phyloP scores from a whole-genome alignment of 2,797 vertebrate species.

The Phataginus tricuspis region DNA sequence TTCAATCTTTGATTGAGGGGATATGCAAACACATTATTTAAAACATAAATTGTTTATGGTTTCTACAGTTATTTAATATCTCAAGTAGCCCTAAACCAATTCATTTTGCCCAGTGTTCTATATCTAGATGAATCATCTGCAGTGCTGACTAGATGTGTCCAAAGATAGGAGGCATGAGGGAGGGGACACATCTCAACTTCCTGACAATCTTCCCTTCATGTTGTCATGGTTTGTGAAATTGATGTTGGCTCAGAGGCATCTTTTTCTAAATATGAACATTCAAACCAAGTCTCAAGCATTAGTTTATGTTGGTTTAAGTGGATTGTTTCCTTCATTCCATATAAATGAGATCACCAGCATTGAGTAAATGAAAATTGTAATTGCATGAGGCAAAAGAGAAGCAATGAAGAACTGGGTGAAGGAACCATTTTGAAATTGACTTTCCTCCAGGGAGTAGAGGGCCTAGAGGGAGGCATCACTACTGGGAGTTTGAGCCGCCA shows the following conservation, averaged over 20 bases:
- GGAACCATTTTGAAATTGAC: conserved; percentile 50
- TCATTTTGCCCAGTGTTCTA: background rate
- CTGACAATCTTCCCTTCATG: conserved; percentile 28
- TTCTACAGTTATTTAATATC: conserved; percentile 37
- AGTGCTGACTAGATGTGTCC: background rate
- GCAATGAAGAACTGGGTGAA: background rate
- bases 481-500: background rate
- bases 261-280: conserved; percentile 43
- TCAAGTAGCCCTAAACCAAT: background rate
- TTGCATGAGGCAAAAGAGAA: conserved; percentile 43
- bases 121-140: background rate
- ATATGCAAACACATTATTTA: conserved; percentile 25
- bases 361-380: conserved; percentile 58
- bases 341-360: conserved; percentile 43
- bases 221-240: conserved; percentile 50
- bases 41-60: conserved; percentile 2
- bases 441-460: background rate
- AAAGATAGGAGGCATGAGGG: background rate
- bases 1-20: conserved; percentile 9
- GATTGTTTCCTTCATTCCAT: conserved; percentile 54
- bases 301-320: conserved; percentile 64
- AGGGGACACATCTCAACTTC: background rate
- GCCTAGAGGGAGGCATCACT: background rate
- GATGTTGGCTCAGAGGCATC: conserved; percentile 32
- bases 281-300: conserved; percentile 13